Conservation (phyloP, 2,797 vertebrate genomes). For the Chelidonichthys spinosus region DNA sequence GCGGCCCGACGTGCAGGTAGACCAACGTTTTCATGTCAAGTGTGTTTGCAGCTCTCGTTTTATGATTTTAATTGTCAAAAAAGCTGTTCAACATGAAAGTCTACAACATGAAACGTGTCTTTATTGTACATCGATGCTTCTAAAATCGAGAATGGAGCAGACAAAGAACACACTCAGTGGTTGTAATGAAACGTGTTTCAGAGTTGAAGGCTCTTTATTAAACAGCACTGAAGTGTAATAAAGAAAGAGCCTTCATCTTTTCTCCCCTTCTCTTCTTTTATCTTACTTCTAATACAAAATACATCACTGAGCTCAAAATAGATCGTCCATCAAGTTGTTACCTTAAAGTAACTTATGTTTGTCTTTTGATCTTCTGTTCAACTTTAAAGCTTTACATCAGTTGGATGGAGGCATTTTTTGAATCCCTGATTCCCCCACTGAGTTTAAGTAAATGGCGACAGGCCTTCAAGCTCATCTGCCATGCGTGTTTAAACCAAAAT, state of each 20-base stretch:
- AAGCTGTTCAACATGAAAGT: not conserved
- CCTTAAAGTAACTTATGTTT: not conserved
- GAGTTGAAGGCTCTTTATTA: not conserved
- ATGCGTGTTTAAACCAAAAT: too few species aligned
- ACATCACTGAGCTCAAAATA: not conserved
- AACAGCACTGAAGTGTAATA: slow-evolving; percentile 4
- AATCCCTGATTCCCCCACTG: not conserved
- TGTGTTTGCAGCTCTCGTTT: not conserved
- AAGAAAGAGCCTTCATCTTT: not conserved
- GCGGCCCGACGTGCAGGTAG: slow-evolving; percentile 75
- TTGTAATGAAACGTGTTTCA: not conserved
- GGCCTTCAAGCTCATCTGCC: not conserved
- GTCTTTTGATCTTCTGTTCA: not conserved
- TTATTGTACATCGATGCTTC: not conserved
- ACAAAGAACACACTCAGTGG: not conserved
- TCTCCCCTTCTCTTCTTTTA: not conserved
- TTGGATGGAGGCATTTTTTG: not conserved
- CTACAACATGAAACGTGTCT: not conserved
- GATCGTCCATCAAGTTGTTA: not conserved
- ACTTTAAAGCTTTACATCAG: not conserved
- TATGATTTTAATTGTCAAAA: slow-evolving; percentile 8
- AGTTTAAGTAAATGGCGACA: not conserved
- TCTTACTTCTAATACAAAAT: not conserved
- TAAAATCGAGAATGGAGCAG: not conserved
- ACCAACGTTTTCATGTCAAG: not conserved